Percentiles rank a stretch among this genome's conserved stretches.
These are phyloP conservation scores for Mormyrops attenuatus DNA, from an alignment of 2,797 vertebrate genomes.

Conservation along the genomic window DNA sequence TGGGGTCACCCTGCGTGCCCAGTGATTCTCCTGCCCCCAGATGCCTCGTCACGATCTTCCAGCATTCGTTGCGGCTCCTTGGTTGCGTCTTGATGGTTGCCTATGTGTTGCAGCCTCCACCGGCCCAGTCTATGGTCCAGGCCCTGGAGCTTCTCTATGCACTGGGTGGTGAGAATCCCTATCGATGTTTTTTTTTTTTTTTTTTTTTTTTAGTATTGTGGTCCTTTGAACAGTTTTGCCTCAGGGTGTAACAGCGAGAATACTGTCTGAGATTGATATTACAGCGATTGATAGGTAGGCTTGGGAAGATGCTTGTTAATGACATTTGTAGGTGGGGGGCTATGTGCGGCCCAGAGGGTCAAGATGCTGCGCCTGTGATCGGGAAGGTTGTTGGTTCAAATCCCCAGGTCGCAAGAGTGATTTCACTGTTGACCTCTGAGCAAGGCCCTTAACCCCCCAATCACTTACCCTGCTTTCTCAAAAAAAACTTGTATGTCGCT, in stretches of 20 bases:
- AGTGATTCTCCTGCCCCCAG: neutral
- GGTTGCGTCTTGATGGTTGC: constrained; percentile 4
- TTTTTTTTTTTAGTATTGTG: neutral
- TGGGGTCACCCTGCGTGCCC: neutral
- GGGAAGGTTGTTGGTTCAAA: neutral
- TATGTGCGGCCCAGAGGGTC: neutral
- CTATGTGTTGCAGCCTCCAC: constrained; percentile 73
- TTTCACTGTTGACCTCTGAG: neutral
- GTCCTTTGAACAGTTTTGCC: neutral
- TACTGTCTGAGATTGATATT: neutral
- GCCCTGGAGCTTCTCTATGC: constrained; percentile 95
- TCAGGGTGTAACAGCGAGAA: neutral
- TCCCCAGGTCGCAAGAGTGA: neutral
- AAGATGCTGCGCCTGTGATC: neutral
- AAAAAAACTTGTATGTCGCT: neutral
- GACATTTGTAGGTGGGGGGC: neutral
- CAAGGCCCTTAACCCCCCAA: neutral
- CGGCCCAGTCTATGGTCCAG: constrained; percentile 97
- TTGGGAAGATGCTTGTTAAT: neutral
- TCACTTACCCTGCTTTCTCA: neutral
- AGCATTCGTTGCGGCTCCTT: neutral
- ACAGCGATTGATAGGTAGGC: neutral
- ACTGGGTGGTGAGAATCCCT: constrained; percentile 77
- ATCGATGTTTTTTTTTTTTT: neutral
- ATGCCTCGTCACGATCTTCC: neutral